Percentiles rank a stretch among this genome's conserved stretches.
phyloP scores from a whole-genome alignment of 2,113 vertebrate species.

The Zootoca vivipara region DNA sequence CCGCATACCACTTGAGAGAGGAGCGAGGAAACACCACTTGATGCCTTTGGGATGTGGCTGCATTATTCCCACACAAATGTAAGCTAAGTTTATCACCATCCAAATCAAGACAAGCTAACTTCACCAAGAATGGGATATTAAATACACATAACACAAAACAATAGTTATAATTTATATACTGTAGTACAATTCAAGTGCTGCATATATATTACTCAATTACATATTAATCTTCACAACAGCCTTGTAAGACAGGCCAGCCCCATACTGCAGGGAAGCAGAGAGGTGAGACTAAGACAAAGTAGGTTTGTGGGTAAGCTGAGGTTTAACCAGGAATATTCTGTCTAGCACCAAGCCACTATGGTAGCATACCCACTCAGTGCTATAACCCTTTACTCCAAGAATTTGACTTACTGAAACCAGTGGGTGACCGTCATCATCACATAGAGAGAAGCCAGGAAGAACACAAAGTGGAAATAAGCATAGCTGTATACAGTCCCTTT shows the following conservation, averaged over 20 bases:
- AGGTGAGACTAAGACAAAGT: not conserved
- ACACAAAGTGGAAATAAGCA: conserved; percentile 93
- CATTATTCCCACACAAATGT: too few species aligned
- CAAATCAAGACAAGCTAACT: not conserved
- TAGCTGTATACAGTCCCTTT: conserved; percentile 90
- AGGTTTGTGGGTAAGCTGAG: not conserved
- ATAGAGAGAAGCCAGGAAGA: conserved; percentile 94
- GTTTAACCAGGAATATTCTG: not conserved
- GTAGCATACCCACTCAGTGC: fast-evolving
- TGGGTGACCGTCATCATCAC: conserved; percentile 99
- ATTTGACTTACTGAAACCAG: conserved; percentile 94
- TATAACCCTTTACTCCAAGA: fast-evolving
- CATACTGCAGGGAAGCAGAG: not conserved
- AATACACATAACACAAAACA: not conserved
- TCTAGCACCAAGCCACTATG: not conserved
- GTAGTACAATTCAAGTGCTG: not conserved
- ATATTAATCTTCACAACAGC: not conserved
- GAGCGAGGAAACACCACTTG: too few species aligned
- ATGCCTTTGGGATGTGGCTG: too few species aligned
- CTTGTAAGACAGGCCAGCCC: not conserved
- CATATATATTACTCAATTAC: not conserved
- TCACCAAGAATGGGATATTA: not conserved
- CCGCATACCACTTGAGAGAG: too few species aligned
- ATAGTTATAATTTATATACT: not conserved
- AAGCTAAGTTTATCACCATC: not conserved